These are phyloP conservation scores for Microplitis deprimator DNA, from an alignment of 2,888 invertebrate species.

Conservation along the genomic window DNA sequence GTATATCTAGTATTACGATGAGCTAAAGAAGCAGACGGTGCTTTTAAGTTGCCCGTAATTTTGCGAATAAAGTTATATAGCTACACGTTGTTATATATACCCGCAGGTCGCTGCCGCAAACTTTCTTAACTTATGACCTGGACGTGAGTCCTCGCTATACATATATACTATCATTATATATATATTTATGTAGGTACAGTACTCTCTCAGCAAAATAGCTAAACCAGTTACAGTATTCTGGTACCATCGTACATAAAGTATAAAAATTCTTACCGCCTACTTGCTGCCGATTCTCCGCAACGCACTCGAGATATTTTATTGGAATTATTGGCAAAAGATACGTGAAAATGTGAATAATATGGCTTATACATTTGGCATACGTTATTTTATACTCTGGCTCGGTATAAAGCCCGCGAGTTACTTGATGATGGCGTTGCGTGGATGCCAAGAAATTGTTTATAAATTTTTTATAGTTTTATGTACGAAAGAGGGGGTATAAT, in stretches of 20 bases:
- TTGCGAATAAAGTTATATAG: slow-evolving; percentile 61
- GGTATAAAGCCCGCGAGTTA: no score
- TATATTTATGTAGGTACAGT: neutral
- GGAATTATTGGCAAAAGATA: no score
- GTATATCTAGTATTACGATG: slow-evolving; percentile 23
- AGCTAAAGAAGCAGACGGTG: slow-evolving; percentile 55
- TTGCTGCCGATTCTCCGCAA: no score
- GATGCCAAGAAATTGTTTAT: no score
- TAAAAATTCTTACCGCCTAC: neutral
- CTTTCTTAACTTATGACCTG: slow-evolving; percentile 51
- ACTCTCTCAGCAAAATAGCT: neutral
- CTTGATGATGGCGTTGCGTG: no score
- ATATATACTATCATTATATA: slow-evolving; percentile 26
- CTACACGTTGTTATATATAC: slow-evolving; percentile 40
- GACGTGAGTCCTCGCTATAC: slow-evolving; percentile 43
- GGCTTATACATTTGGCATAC: slow-evolving; percentile 11
- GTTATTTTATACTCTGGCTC: neutral
- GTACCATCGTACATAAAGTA: slow-evolving; percentile 4
- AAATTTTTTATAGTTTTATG: no score
- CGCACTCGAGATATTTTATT: neutral
- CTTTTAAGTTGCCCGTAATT: slow-evolving; percentile 63
- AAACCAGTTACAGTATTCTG: neutral
- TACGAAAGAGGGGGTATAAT: no score
- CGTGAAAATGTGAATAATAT: slow-evolving; percentile 12
- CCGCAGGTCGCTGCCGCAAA: slow-evolving; percentile 47